These are phyloP conservation scores for Theristus sp. DNA, from an alignment of 2,888 invertebrate genomes.

Conservation along the genomic window DNA sequence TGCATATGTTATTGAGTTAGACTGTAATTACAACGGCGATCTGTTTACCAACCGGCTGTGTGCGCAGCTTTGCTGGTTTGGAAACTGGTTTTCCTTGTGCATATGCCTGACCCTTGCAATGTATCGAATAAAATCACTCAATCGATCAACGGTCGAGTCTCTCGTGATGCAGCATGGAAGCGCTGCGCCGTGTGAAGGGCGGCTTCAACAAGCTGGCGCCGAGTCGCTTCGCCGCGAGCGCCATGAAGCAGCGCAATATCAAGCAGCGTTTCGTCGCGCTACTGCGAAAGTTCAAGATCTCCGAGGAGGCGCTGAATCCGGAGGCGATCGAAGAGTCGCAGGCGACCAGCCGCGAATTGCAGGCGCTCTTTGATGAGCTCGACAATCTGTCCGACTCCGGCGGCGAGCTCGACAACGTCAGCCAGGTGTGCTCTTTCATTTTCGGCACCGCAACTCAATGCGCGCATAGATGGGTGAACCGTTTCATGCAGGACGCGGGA, in stretches of 20 bases:
- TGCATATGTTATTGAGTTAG: too few relatives aligned
- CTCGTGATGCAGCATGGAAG: neutral
- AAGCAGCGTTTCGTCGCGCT: constrained; percentile 91
- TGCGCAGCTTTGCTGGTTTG: too few relatives aligned
- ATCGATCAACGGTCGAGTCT: too few relatives aligned
- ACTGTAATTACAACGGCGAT: too few relatives aligned
- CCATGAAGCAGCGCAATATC: constrained; percentile 43
- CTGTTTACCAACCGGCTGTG: too few relatives aligned
- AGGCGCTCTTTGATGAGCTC: constrained; percentile 55
- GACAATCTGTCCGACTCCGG: constrained; percentile 89
- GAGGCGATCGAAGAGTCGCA: constrained; percentile 3
- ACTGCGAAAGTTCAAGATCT: constrained; percentile 73
- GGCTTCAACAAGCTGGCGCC: neutral
- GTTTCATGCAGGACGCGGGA: too few relatives aligned
- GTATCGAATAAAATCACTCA: too few relatives aligned
- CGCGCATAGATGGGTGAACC: too few relatives aligned
- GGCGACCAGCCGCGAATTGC: constrained; percentile 12
- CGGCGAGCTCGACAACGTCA: constrained; percentile 43
- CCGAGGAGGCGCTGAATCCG: constrained; percentile 47
- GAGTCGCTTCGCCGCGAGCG: neutral
- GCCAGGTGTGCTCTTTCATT: constrained; percentile 34
- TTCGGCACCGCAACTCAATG: too few relatives aligned
- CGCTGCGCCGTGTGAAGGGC: constrained; percentile 2
- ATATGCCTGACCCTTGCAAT: too few relatives aligned
- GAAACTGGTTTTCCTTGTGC: too few relatives aligned